Base-by-base conservation (phyloP, 2,113 vertebrate species). In the Zapornia atra region DNA sequence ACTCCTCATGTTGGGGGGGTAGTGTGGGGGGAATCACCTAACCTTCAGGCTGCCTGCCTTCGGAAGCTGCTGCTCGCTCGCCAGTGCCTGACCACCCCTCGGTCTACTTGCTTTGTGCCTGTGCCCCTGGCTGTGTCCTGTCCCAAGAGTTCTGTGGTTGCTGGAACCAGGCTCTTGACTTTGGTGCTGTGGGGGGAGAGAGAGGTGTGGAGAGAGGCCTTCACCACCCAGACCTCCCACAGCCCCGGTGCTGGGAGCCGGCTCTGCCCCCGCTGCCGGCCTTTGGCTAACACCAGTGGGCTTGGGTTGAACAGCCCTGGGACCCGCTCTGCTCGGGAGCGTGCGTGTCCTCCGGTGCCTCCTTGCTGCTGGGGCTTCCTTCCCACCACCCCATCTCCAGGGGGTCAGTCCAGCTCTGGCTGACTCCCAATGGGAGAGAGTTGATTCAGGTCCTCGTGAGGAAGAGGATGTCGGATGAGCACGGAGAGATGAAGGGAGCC, bases 161-260 rank as follows among this genome's bases (percentile, higher is more conserved):
- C 12, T 53, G 36, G 12, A 61, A 48, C 11, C 29, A 60, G 57
- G 42, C 42, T 96, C 25, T 72, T 77, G 72, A 50, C 19, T 80
- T 66, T 78, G 28, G 44, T 54, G 14, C 36, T 12, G 4, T 4
- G 17, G 56, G 53, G 15, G 38, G 53, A 81, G 38, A 51, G 22
- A 54, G 16, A 21, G 48, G 63, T 51, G 54, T 57, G 63, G 40
- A n/a, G 29, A 51, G 0, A 1, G 71, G 34, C 9, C 34, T 68
- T 85, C 1, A 7, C 3, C 29, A 28, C 38, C 80, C 0, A 0
- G 40, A 34, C 8, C 61, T 86, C 22, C 29, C 0, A 0, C 29
- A 60, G 71, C n/a, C 16, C 51, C 61, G 22, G 34, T 81, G 40
- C 60, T 81, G 18, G 79, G 40, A 54, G 72, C 40, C 81, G 69